phyloP scores from a whole-genome alignment of 2,113 vertebrate genomes.

The Aegotheles bennettii region DNA sequence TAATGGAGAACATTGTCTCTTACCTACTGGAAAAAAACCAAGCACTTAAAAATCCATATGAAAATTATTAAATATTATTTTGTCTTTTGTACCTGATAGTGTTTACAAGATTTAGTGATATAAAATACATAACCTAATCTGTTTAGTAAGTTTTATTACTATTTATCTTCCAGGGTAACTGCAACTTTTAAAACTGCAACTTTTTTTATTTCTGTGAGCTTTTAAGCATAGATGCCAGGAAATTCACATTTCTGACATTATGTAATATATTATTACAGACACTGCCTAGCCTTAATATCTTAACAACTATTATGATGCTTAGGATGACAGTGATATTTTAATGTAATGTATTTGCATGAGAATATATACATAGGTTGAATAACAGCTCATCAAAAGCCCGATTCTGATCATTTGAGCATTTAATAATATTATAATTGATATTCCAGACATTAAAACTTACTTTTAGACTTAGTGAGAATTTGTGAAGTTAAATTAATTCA shows the following conservation, averaged over 20 bases:
- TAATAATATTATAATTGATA: not conserved
- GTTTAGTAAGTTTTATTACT: not conserved
- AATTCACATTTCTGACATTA: not conserved
- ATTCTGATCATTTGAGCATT: not conserved
- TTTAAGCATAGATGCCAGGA: not conserved
- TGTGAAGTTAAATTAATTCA: not conserved
- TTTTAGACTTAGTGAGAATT: not conserved
- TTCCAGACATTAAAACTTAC: not conserved
- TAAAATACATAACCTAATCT: not conserved
- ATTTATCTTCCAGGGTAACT: not conserved
- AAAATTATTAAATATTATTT: not conserved
- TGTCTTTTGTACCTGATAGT: not conserved
- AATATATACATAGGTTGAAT: not conserved
- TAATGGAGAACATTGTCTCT: not conserved
- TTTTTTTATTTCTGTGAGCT: not conserved
- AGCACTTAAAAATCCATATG: not conserved
- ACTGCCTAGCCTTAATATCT: not conserved
- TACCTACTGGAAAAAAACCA: not conserved
- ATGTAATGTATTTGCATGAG: not conserved
- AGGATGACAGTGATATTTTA: not conserved
- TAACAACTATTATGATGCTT: not conserved
- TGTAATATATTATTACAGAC: not conserved
- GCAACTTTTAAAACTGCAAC: not conserved
- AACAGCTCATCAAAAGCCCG: not conserved
- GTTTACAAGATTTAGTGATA: not conserved